Base-by-base conservation (phyloP, 2,113 vertebrate genomes). In the Sapayoa aenigma region DNA sequence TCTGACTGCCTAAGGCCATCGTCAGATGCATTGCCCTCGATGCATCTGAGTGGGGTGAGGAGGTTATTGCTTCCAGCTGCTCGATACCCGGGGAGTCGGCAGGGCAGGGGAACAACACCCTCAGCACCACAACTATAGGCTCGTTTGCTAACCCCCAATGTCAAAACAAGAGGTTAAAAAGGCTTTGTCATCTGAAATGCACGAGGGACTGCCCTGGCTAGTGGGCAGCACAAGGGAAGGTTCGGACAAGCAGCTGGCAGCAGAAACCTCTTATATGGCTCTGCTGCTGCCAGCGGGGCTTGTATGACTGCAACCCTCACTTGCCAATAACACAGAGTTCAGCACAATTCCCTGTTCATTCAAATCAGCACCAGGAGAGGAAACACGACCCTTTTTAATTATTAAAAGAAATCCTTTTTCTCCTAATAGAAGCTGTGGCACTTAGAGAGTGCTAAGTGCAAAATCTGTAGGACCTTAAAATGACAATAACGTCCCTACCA, bases 31-130 rank as follows among this genome's bases (percentile, higher is more conserved):
- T 9, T 78, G 81, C 81, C 65, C 83, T 79, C 19, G 37, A 66
- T 83, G 52, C 89, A 84, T 84, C 46, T 25, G 52, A 78, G 89
- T 55, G 47, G 39, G 87, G 90, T 82, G 81, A 94, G 87, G 44
- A 84, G 92, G 96, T 91, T 74, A 91, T 6, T 65, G 84, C 84
- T 86, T 75, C 90, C 89, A 90, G 94, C 83, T 87, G 89, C 77
- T 84, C 3, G 0, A 13, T 17, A 49, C 53, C 3, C 1, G 6
- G 17, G 20, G 50, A 39, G 22, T 3, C 4, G 1, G 27, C 0
- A 0, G 12, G 16, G 17, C 0, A 2, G 25, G 17, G 33, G 9
- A 47, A 39, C 60, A 78, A 42, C 42, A 28, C 7, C 47, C 60
- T 85, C 20, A 53, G 41, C 72, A 58, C 18, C 72, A 65, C 58